Evolutionary conservation across 35 echinoderm and acorn worm species (phyloP), one percentile per base, ranked within the genome.

Genomic region (Patiria miniata): DNA sequence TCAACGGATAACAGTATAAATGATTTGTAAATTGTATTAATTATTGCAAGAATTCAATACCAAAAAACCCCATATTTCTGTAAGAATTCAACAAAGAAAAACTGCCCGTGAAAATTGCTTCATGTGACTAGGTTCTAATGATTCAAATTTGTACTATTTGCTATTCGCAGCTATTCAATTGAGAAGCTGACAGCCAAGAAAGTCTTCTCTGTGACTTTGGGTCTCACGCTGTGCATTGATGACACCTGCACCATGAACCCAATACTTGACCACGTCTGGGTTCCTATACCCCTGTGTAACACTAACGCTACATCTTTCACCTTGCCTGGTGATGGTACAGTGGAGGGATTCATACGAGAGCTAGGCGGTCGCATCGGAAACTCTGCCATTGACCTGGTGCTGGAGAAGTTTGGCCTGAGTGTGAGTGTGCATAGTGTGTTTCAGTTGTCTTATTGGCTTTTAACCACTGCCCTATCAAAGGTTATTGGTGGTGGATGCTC

Each of bases 281-380:
- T 83, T 17, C 81, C 81, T 7, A 83, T 83, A 21, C 81, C 81
- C 17, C 7, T 84, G 7, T 57, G 52, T n/a, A 83, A 83, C 56
- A 83, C 26, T 18, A 56, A 83, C 38, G 2, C 36, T 14, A 34
- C 22, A 26, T 56, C 52, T 23, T 39, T 83, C 56, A 32, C 30
- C 30, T 32, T 83, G 53, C 81, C 81, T 15, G 81, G 81, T 37
- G 53, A 83, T 83, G 81, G 81, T 30, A 83, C 28, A 17, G 37
- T 83, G 10, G 53, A 29, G 7, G 81, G 81, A 59, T 83, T 83
- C 37, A 50, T 83, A 8, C 8, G 34, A 38, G 7, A 56, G 37
- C 53, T 83, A 2, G 81, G 81, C 18, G 26, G 33, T 9, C 28
- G 56, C 37, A 58, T 83, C 0, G 81, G 81, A 47, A 34, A 59